Evolutionary conservation across 1,140 invertebrate species (phyloP).

Genomic region (Leguminivora glycinivorella): DNA sequence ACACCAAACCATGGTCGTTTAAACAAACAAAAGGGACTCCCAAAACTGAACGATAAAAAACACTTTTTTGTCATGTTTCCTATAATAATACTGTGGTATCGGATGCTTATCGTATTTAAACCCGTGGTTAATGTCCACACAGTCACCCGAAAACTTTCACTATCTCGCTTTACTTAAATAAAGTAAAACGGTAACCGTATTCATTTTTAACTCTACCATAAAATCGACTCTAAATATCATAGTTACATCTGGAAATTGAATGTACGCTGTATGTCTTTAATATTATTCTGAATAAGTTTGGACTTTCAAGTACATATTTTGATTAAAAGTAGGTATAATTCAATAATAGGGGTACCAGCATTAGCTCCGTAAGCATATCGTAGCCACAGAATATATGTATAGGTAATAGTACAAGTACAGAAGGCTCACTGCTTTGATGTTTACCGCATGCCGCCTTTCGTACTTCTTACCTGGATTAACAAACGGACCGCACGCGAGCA

Average conservation of each 20-base stretch:
- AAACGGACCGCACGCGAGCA: no score
- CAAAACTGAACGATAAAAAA: background rate
- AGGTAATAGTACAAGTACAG: no score
- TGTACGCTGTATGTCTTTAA: background rate
- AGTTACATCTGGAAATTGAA: background rate
- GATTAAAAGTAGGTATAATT: no score
- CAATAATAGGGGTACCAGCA: no score
- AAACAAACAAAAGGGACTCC: background rate
- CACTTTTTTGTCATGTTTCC: slow-evolving; percentile 15
- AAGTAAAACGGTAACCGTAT: slow-evolving; percentile 27
- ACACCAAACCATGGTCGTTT: background rate
- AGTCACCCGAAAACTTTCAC: slow-evolving; percentile 16
- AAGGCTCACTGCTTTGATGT: no score
- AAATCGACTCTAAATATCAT: background rate
- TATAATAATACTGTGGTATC: slow-evolving; percentile 10
- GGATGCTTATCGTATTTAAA: slow-evolving; percentile 17
- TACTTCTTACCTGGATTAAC: no score
- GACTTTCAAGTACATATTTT: background rate
- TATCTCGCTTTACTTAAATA: slow-evolving; percentile 14
- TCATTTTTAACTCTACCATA: background rate
- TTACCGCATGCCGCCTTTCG: no score
- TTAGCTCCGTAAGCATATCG: no score
- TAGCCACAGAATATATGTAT: no score
- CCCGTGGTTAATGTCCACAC: slow-evolving; percentile 21
- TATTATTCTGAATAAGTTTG: background rate